Conservation (phyloP, 2,888 invertebrate species). For the Tribolium freemani region DNA sequence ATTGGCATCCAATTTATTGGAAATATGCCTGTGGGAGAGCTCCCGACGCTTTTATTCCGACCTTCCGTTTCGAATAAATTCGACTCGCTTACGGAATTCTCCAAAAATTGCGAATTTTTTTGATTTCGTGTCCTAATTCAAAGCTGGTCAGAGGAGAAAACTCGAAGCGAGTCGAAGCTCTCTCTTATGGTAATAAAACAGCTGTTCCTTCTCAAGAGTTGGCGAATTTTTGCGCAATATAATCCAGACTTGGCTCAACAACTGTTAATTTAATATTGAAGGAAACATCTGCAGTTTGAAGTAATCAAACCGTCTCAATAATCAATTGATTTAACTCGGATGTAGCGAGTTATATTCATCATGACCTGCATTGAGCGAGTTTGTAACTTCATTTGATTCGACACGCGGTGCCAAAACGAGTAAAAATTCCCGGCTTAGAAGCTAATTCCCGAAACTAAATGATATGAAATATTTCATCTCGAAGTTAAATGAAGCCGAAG, state of each 20-base stretch:
- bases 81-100: slow-evolving; percentile 25
- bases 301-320: slow-evolving; percentile 10
- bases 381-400: slow-evolving; percentile 10
- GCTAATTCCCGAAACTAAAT: slow-evolving; percentile 7
- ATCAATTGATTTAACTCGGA: slow-evolving; percentile 1
- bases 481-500: slow-evolving; percentile 35
- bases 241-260: not conserved
- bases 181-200: not conserved
- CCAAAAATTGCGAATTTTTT: too few species aligned
- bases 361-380: slow-evolving; percentile 25
- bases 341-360: slow-evolving; percentile 16
- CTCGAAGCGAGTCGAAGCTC: not conserved
- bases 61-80: slow-evolving; percentile 42
- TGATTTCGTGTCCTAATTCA: too few species aligned
- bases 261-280: not conserved
- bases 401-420: not conserved
- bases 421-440: not conserved
- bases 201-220: not conserved
- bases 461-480: slow-evolving; percentile 25
- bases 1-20: slow-evolving; percentile 45
- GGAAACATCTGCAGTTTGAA: not conserved
- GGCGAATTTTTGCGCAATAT: not conserved
- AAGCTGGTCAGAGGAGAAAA: not conserved
- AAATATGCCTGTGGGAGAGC: slow-evolving; percentile 44
- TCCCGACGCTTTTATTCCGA: slow-evolving; percentile 36